phyloP scores from a whole-genome alignment of 2,888 invertebrate species.

The Malthinus seriepunctatus region DNA sequence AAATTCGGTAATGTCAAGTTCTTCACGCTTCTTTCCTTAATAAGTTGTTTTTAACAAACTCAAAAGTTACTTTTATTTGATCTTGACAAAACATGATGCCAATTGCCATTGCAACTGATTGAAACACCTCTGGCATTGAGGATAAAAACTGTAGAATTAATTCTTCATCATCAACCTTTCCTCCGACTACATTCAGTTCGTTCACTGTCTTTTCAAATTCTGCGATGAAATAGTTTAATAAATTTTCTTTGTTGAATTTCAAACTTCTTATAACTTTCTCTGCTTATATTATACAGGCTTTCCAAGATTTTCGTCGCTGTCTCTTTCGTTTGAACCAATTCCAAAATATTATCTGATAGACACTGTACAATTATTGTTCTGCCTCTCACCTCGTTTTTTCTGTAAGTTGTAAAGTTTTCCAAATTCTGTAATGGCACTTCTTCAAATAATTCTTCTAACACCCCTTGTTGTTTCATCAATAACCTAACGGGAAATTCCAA shows the following conservation, averaged over 20 bases:
- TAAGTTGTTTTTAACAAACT: conserved; percentile 27
- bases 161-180: conserved; percentile 22
- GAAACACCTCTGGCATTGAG: conserved; percentile 25
- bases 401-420: conserved; percentile 15
- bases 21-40: conserved; percentile 15
- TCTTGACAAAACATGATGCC: conserved; percentile 20
- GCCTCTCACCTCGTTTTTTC: conserved; percentile 29
- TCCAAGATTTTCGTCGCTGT: conserved; percentile 32
- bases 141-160: conserved; percentile 24
- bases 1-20: too few species aligned
- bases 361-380: conserved; percentile 30
- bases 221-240: conserved; percentile 1
- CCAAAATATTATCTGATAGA: conserved; percentile 29
- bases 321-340: conserved; percentile 28
- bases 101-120: conserved; percentile 27
- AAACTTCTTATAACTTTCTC: background rate
- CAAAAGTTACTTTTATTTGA: conserved; percentile 15
- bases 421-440: conserved; percentile 3
- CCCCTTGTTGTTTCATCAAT: conserved; percentile 27
- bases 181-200: conserved; percentile 25
- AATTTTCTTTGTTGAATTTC: background rate
- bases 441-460: conserved; percentile 23
- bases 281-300: background rate
- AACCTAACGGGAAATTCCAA: conserved; percentile 30
- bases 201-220: conserved; percentile 22